Evolutionary conservation across 1,140 invertebrate genomes (phyloP).

Genomic region (Matsumurasca onukii): DNA sequence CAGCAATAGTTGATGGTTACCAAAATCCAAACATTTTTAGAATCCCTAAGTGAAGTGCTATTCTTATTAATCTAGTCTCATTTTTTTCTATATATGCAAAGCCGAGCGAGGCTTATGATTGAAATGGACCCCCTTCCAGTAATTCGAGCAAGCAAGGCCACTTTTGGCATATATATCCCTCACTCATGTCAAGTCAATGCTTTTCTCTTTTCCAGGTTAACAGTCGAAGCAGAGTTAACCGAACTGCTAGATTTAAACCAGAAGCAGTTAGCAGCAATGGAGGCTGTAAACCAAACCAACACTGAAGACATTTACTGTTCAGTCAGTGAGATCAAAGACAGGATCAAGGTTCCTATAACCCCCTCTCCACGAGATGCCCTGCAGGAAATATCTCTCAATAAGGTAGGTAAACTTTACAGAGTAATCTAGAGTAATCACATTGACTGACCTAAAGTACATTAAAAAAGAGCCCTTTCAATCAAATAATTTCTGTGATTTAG

Average conservation of each 20-base stretch:
- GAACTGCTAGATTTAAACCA: conserved; percentile 55
- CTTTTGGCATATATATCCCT: too few relatives aligned
- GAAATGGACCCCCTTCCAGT: too few relatives aligned
- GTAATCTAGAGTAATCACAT: not conserved
- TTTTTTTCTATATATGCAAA: too few relatives aligned
- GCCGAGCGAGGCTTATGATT: too few relatives aligned
- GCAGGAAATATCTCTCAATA: conserved; percentile 51
- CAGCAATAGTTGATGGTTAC: too few relatives aligned
- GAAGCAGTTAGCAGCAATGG: conserved; percentile 44
- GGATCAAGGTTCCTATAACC: conserved; percentile 45
- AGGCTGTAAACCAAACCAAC: conserved; percentile 47
- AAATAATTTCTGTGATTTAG: not conserved
- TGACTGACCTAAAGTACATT: not conserved
- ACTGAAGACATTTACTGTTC: conserved; percentile 60
- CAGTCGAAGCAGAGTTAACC: conserved; percentile 56
- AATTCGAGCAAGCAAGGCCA: too few relatives aligned
- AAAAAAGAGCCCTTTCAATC: not conserved
- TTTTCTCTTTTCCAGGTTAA: conserved; percentile 32
- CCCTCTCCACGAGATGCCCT: conserved; percentile 50
- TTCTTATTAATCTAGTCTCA: too few relatives aligned
- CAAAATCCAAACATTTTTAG: too few relatives aligned
- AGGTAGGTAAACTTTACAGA: conserved; percentile 29
- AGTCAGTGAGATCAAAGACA: conserved; percentile 57
- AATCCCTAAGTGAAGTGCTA: too few relatives aligned
- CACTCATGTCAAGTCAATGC: too few relatives aligned